Evolutionary conservation across 2,113 vertebrate genomes (phyloP), one percentile per base, ranked within the genome.

Genomic region (Syrmaticus mikado): DNA sequence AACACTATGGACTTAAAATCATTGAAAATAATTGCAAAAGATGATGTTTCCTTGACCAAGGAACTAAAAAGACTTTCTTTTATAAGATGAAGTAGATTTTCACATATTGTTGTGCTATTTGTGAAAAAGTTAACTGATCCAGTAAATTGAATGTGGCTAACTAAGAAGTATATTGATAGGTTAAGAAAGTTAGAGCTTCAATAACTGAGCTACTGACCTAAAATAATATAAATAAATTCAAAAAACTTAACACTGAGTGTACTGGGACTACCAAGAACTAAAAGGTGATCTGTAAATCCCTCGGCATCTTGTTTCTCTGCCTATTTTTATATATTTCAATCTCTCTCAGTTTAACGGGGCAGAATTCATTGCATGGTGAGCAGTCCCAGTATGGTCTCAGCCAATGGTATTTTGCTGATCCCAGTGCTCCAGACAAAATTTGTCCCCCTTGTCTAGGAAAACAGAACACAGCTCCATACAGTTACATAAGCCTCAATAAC

Each of bases 401-500:
- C 58, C 45, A 66, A 52, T n/a, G 62, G 45, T 58, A 61, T 82
- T 94, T 85, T 87, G 64, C 72, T 75, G 78, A 91, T 53, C 61
- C 73, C 12, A 2, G 62, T 86, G 61, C 27, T 72, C 70, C 88
- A 87, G 30, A 58, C 61, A 71, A 27, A 87, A 90, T 48, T 65
- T 92, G 82, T 68, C 65, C 65, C 57, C 84, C 72, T 72, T 86
- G 48, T 76, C 48, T 65, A 46, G 16, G 25, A 65, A 64, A 75
- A 21, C 5, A 94, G 82, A 88, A 36, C 21, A 32, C 62, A 81
- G 68, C 87, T 76, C 85, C 80, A 62, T 57, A 65, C 32, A 78
- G 70, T 94, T 95, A 81, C 28, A 88, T 88, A 92, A 95, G 40
- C 65, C 19, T 61, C 62, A 77, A 65, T 66, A 83, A 87, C 61